phyloP scores from a whole-genome alignment of 2,888 invertebrate species.

The Podabrus alpinus region DNA sequence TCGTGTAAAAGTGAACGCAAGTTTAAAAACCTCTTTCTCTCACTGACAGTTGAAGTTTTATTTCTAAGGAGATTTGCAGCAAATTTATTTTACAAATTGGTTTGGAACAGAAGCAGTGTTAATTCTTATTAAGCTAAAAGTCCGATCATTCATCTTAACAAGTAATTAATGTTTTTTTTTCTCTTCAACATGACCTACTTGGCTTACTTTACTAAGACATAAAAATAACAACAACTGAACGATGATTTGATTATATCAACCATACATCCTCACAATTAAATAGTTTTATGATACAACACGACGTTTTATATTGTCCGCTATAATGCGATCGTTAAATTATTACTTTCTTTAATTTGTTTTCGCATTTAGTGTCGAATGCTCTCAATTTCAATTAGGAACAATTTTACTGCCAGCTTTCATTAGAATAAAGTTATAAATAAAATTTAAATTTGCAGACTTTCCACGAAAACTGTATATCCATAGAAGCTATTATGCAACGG shows the following conservation, averaged over 20 bases:
- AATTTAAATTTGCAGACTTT: background rate
- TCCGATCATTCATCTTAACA: conserved; percentile 1
- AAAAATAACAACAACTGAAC: background rate
- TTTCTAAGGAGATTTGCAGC: background rate
- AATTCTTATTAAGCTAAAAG: conserved; percentile 2
- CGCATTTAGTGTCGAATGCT: background rate
- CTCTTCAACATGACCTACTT: background rate
- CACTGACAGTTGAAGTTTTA: background rate
- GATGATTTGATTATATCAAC: background rate
- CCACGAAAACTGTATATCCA: no score
- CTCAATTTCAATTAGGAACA: background rate
- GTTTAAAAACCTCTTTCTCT: background rate
- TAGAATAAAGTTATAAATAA: background rate
- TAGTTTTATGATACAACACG: background rate
- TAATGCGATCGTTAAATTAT: background rate
- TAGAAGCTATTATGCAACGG: no score
- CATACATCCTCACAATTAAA: background rate
- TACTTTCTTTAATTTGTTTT: background rate
- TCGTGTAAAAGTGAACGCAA: background rate
- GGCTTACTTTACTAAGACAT: background rate
- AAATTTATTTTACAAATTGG: background rate
- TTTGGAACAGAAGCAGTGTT: conserved; percentile 1
- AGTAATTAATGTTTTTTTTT: conserved; percentile 3
- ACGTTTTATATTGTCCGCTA: background rate
- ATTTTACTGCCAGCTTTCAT: background rate